These are phyloP conservation scores for Eupithecia subumbrata DNA, from an alignment of 2,888 invertebrate genomes.

Conservation along the genomic window DNA sequence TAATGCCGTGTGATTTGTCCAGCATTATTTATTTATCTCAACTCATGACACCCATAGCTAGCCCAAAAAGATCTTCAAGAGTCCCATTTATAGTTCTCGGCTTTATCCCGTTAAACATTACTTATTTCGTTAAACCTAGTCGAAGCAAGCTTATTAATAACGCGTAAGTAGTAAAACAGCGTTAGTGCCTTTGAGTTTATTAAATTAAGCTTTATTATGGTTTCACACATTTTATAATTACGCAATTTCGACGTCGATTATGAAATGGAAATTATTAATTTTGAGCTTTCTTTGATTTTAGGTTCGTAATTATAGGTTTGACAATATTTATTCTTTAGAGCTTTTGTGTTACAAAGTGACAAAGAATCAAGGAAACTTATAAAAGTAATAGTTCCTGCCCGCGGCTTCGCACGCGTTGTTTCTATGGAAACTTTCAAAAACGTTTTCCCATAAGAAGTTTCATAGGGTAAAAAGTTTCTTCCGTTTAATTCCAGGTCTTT, in stretches of 20 bases:
- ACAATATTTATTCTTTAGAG: neutral
- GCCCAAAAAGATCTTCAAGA: neutral
- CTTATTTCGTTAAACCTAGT: neutral
- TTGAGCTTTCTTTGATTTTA: neutral
- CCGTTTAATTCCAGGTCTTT: too few relatives aligned
- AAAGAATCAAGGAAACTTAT: neutral
- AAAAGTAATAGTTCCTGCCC: neutral
- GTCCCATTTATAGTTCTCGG: neutral
- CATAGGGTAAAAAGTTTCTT: too few relatives aligned
- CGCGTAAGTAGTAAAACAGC: neutral
- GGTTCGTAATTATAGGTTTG: neutral
- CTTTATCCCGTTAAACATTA: neutral
- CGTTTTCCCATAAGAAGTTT: too few relatives aligned
- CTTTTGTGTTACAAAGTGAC: neutral
- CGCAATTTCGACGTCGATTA: neutral
- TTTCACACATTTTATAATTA: neutral
- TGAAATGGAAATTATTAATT: neutral
- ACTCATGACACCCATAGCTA: neutral
- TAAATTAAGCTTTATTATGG: neutral
- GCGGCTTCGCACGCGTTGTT: neutral
- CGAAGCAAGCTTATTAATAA: neutral
- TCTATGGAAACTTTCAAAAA: neutral
- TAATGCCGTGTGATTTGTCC: too few relatives aligned
- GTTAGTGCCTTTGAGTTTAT: slow-evolving; percentile 3
- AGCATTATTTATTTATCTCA: neutral